Base-by-base conservation (phyloP, 2,888 invertebrate species). In the Drosophila picticornis region DNA sequence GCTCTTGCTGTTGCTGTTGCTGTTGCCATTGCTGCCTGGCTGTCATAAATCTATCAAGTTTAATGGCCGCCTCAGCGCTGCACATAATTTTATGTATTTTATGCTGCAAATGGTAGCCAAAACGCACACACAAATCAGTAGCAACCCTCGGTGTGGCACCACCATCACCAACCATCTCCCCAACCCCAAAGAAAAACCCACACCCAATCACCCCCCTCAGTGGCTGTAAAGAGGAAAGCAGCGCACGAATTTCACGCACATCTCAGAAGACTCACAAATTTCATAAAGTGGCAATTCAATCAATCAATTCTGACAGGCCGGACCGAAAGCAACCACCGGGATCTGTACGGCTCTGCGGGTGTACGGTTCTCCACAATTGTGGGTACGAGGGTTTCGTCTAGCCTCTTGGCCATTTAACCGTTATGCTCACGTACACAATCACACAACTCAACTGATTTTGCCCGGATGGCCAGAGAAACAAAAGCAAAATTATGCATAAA, bases 261-360 rank as follows among this genome's bases (percentile, higher is more conserved):
- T 92, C 91, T 92, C 91, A 75, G 87, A 92, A 92, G 91, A 91
- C 92, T 91, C 92, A 92, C 91, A 92, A 92, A 92, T 92, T 92
- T 91, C 91, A 92, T 91, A 92, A 91, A 91, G 91, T 91, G 91
- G 92, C 92, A 92, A 92, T 92, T 92, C 92, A 92, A 92, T 92
- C 92, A 92, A 92, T 92, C 92, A 92, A 92, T 91, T 92, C 82
- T 88, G 92, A 92, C 92, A 88, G 91, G 68, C 65, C 68, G 51
- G 57, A 51, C 63, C 48, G 38, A 71, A 62, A 63, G 75, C 81
- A 71, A 77, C 75, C 79, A 74, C 79, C 76, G 25, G 34, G 53
- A 11, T 53, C 34, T 34, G 25, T 36, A 4, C 25, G 29, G 50
- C 50, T 50, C 50, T n/a, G 50, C 27, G 50, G 29, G 27, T 50